Conservation (phyloP, 2,888 invertebrate genomes). For the Embidobia sp. region DNA sequence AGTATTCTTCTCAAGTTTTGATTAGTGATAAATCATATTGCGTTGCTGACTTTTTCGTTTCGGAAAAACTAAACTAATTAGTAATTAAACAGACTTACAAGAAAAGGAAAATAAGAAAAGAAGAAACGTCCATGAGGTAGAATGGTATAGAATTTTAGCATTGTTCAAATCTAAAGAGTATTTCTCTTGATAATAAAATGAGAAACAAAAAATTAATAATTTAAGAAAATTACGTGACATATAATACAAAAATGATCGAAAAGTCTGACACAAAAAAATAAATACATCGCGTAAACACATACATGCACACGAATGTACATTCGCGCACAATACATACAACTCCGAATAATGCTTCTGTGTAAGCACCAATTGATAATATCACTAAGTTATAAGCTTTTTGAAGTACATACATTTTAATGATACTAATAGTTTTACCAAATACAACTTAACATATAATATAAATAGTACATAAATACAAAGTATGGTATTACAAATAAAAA, state of each 20-base stretch:
- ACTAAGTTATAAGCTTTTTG: conserved; percentile 80
- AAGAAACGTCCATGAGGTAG: conserved; percentile 44
- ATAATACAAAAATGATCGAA: conserved; percentile 43
- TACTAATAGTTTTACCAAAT: conserved; percentile 67
- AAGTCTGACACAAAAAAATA: conserved; percentile 58
- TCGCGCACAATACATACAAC: conserved; percentile 61
- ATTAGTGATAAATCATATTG: conserved; percentile 10
- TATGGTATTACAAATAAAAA: conserved; percentile 73
- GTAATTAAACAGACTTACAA: too few relatives aligned
- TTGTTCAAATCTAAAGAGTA: conserved; percentile 38
- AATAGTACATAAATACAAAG: conserved; percentile 73
- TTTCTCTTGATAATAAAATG: conserved; percentile 47
- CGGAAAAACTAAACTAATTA: too few relatives aligned
- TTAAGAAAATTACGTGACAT: conserved; percentile 43
- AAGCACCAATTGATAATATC: conserved; percentile 80
- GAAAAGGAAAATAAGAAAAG: conserved; percentile 3
- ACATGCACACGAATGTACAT: conserved; percentile 49
- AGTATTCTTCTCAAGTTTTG: conserved; percentile 6
- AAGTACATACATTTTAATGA: conserved; percentile 72
- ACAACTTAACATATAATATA: conserved; percentile 69
- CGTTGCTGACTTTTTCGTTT: conserved; percentile 17
- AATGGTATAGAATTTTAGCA: conserved; percentile 32
- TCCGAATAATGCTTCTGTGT: conserved; percentile 72
- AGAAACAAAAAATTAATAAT: conserved; percentile 36
- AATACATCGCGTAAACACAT: conserved; percentile 44